Base-by-base conservation (phyloP, 2,888 invertebrate genomes). In the Folsomia candida region DNA sequence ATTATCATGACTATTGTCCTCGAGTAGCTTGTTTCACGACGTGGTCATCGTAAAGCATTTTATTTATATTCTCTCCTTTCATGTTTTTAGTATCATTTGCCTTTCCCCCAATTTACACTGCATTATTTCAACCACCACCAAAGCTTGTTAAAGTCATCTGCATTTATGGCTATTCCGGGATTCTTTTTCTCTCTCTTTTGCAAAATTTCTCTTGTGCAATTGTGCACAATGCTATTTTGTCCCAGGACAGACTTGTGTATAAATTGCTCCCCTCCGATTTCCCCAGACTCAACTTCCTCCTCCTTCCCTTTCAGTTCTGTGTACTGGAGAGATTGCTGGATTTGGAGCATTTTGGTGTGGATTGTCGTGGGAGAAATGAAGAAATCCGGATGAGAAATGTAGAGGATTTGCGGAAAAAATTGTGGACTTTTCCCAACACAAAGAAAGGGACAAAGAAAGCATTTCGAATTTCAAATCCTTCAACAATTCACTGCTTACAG, bases 371-470 rank as follows among this genome's bases (percentile, higher is more conserved):
- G 54, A 54, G 54, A 20, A 54, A 54, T 54, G 54, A 54, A 54
- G 54, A 54, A 54, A 54, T 54, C 54, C 54, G 54, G 54, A 54
- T 54, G 54, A 54, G 54, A 54, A 54, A 54, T 54, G 54, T n/a
- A 54, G 54, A 54, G 22, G 54, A 22, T 20, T 54, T 54, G 18
- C 6, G 20, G 54, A 22, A 54, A 54, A 54, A 54, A 54, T 54
- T 54, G 54, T 54, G 54, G 54, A 54, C 54, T 54, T 54, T 54
- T 20, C n/a, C 22, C 20, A 37, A 18, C 11, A 20, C 54, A 54
- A n/a, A 54, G 54, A 22, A 18, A 54, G 54, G 47, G 54, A 54
- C 54, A 54, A n/a, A n/a, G 54, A 37, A 37, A 37, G 37, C 37
- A 18, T 54, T 54, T 54, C 11, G n/a, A 54, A 54, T 54, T 54